Evolutionary conservation across 2,888 invertebrate species (phyloP), one percentile per base, ranked within the genome.

Genomic region (Eretmocerus hayati): DNA sequence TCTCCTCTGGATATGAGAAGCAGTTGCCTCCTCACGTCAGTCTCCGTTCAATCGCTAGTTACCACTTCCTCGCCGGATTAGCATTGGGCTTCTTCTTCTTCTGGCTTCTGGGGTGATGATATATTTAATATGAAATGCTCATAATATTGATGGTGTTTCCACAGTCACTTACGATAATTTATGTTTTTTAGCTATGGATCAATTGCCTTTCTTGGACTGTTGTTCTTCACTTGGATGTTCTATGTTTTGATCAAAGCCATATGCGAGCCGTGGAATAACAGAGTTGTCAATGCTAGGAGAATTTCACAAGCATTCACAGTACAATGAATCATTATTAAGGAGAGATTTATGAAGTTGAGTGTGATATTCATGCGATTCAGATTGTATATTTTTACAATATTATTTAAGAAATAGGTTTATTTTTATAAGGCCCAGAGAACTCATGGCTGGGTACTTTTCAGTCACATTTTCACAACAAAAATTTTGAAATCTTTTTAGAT

Each of bases 11-110:
- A 11, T 74, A 77, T 11, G 74, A 76, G 37, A 74, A 75, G 52
- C 73, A 77, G 20, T 69, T 88, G 37, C 84, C 85, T 0, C 80
- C 87, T 1, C 72, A 87, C 41, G 59, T 87, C 8, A 83, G 83
- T 39, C 69, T 89, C 39, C 76, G 90, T 33, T 72, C 76, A 41
- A 73, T 85, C 15, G 87, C 85, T 5, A 81, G 80, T 42, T 79
- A 84, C 57, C 74, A 75, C 32, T 78, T 80, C 46, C 63, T 84
- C 22, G 61, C 75, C 2, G 79, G 78, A 71, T 59, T 83, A 23
- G 63, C 69, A 4, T 46, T 81, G 0, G 78, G 81, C 3, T 75
- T 75, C 42, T 55, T 79, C 6, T 33, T 79, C 3, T 74, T 76
- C 32, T 77, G 75, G 70, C 57, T 77, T 35, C 72, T 78, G 43